phyloP scores from a whole-genome alignment of 2,888 invertebrate genomes.

The Eristalis intricaria region DNA sequence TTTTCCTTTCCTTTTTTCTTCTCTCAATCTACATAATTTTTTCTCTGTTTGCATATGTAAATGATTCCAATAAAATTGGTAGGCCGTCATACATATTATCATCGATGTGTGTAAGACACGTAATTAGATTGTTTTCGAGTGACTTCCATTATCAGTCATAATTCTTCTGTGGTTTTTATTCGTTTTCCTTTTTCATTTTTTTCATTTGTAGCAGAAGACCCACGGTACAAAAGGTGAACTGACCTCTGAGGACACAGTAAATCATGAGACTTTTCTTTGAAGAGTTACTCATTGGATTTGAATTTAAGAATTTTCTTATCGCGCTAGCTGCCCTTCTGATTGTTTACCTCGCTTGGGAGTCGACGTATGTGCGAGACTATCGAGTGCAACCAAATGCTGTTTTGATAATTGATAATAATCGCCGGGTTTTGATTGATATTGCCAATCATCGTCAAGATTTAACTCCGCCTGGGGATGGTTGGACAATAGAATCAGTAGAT shows the following conservation, averaged over 20 bases:
- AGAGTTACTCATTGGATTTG: slow-evolving; percentile 67
- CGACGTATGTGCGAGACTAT: slow-evolving; percentile 82
- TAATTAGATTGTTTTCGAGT: slow-evolving; percentile 44
- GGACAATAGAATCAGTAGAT: slow-evolving; percentile 28
- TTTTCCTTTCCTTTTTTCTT: slow-evolving; percentile 5
- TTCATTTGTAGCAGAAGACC: slow-evolving; percentile 39
- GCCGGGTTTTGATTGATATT: slow-evolving; percentile 68
- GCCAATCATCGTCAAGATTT: slow-evolving; percentile 36
- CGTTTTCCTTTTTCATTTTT: background rate
- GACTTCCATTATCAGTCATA: slow-evolving; percentile 31
- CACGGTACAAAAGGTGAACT: slow-evolving; percentile 29
- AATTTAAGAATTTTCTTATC: slow-evolving; percentile 87
- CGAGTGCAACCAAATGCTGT: slow-evolving; percentile 71
- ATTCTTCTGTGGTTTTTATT: slow-evolving; percentile 1
- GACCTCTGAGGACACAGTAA: slow-evolving; percentile 34
- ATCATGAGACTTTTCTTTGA: slow-evolving; percentile 71
- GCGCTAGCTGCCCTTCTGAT: slow-evolving; percentile 83
- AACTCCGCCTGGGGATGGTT: slow-evolving; percentile 33
- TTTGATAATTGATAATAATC: slow-evolving; percentile 73
- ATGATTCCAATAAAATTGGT: slow-evolving; percentile 48
- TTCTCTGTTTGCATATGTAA: slow-evolving; percentile 37
- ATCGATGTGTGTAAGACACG: slow-evolving; percentile 34
- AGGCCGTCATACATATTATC: slow-evolving; percentile 28
- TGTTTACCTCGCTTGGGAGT: slow-evolving; percentile 88
- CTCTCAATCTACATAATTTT: background rate